Evolutionary conservation across 2,888 invertebrate species (phyloP), one percentile per base, ranked within the genome.

Genomic region (Dendrolimus pini): DNA sequence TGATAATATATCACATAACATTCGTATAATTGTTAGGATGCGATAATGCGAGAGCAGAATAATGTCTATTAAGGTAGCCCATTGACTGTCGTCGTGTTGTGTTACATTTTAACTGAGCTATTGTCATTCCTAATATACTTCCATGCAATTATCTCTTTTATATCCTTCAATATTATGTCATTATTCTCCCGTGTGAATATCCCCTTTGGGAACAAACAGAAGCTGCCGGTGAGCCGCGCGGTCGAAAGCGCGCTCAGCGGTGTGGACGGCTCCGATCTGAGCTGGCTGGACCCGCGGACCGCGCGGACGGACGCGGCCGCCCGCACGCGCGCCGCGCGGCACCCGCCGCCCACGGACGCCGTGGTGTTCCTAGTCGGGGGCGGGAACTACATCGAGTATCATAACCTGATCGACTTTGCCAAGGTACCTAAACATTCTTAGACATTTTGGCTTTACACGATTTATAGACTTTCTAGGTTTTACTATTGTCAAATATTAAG

Each of bases 321-420:
- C 84, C 92, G 82, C 9, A 65, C 78, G 91, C 94, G 86, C 92
- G 93, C 89, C 85, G 93, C 75, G 79, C 92, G 71, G 77, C 93
- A 70, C 88, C 90, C 94, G 62, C 93, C 95, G 63, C 97, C 97
- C 82, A 95, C 95, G 72, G 97, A 97, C 83, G 97, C 97, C 6
- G 94, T 97, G 60, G 97, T 98, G 9, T 98, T 98, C 84, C 85
- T 98, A 59, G 96, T 98, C 54, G 97, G 98, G 54, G 97, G 97
- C 61, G 97, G 99, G 56, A 99, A 99, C 92, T 99, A 99, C 79
- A 99, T 99, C 76, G 99, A 99, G 86, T 99, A 99, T 85, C 99
- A 99, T 85, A 99, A 99, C 92, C 93, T 99, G 61, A 94, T 96
- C 57, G 99, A 99, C 80, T 98, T 98, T 77, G 96, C 96, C 52